Percentiles rank a stretch among this genome's conserved stretches.
Evolutionary conservation across 1,140 invertebrate species (phyloP).

Genomic region (Drosophila rhopaloa): DNA sequence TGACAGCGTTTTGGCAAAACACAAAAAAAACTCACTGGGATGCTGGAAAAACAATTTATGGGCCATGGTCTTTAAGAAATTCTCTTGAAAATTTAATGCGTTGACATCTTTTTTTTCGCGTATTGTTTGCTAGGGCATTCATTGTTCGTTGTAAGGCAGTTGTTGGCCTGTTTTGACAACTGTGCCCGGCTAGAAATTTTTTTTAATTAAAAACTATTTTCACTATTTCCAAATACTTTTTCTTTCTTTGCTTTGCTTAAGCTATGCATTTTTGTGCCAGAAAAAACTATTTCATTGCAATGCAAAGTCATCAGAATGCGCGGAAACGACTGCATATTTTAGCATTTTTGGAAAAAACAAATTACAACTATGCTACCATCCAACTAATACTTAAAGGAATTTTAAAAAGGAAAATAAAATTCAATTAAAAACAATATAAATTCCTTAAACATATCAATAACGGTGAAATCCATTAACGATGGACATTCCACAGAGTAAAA

Average conservation of each 20-base stretch:
- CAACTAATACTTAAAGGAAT: background rate
- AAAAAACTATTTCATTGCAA: conserved; percentile 38
- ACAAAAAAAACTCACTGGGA: conserved; percentile 22
- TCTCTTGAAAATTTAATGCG: conserved; percentile 22
- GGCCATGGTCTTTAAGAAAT: conserved; percentile 24
- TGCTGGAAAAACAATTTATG: conserved; percentile 40
- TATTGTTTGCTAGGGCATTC: conserved; percentile 5
- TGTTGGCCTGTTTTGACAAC: conserved; percentile 24
- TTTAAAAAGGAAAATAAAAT: background rate
- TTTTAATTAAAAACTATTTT: conserved; percentile 45
- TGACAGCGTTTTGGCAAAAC: conserved; percentile 57
- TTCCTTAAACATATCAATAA: conserved; percentile 10
- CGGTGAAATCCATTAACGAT: background rate
- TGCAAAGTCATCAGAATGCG: conserved; percentile 44
- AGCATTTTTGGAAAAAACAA: background rate
- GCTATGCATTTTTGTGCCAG: conserved; percentile 43
- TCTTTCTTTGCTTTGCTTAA: conserved; percentile 28
- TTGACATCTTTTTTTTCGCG: too few relatives aligned
- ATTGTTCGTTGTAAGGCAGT: conserved; percentile 2
- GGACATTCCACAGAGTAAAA: background rate
- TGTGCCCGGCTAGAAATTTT: conserved; percentile 3
- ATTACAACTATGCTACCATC: background rate
- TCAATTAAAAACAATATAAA: conserved; percentile 9
- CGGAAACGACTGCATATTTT: conserved; percentile 29
- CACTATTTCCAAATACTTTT: conserved; percentile 26